Evolutionary conservation across 2,888 invertebrate genomes (phyloP), one percentile per base, ranked within the genome.

Genomic region (Deroplatys truncata): DNA sequence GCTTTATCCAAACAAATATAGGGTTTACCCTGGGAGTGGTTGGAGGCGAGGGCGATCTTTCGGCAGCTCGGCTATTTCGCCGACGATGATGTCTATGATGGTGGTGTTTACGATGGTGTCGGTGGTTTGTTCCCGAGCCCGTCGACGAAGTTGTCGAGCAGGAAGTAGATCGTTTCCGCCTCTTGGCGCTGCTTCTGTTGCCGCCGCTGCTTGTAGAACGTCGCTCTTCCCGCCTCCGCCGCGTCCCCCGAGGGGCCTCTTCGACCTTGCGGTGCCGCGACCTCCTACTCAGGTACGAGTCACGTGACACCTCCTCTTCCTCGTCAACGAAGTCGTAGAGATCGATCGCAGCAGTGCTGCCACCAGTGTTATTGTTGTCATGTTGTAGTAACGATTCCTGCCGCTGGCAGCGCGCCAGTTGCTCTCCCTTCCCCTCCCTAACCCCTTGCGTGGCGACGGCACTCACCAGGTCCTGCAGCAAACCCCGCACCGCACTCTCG

Each of bases 1-100:
- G 97, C 93, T 96, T 96, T 91, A 97, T 97, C 97, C 97, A 98
- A 92, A 98, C 95, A 93, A 98, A 98, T 91, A 98, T 96, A 91
- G 97, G 97, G 92, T 97, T 97, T 92, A 97, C 96, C 90, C 96
- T 95, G 92, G 96, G 95, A 92, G 94, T 93, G 89, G 95, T 93
- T 92, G 93, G 92, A 90, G 93, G 93, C 84, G 92, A 92, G 88
- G 92, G 92, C 90, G 92, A 91, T 90, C 91, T 91, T 82, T 90
- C 91, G 29, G 92, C 91, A 83, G 91, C 89, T 83, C 91, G 90
- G 31, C 91, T 92, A 49, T 85, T 89, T 86, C 89, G 90, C 82
- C 90, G 90, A 43, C 90, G 86, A 86, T 91, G 91, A 91, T 91
- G 92, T 82, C 90, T 90, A 87, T 92, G 85, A 92, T 92, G 85